Percentiles rank a stretch among this genome's conserved stretches.
Evolutionary conservation across 2,888 invertebrate genomes (phyloP).

Genomic region (Noctuana brunneofusca): DNA sequence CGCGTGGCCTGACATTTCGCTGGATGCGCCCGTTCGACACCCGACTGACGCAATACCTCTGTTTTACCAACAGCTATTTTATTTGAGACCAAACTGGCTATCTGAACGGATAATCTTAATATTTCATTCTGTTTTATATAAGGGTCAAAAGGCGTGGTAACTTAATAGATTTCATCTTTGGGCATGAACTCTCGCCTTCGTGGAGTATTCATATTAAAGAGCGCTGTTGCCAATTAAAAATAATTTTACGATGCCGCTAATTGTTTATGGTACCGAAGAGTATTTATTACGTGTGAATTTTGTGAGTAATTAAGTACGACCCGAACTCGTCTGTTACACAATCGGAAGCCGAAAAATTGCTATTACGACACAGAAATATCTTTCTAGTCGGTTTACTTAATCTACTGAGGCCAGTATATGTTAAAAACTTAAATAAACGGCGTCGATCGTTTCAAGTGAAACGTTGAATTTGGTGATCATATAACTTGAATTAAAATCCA

Average conservation of each 20-base stretch:
- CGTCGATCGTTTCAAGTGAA: too few relatives aligned
- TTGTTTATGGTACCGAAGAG: slow-evolving; percentile 25
- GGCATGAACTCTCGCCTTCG: slow-evolving; percentile 15
- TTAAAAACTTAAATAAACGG: background rate
- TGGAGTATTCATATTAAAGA: background rate
- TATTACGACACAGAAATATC: slow-evolving; percentile 20
- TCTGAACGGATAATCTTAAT: slow-evolving; percentile 33
- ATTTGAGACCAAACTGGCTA: slow-evolving; percentile 32
- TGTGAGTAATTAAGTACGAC: slow-evolving; percentile 18
- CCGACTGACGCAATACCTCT: slow-evolving; percentile 46
- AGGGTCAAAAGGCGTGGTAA: slow-evolving; percentile 35
- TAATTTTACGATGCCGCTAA: slow-evolving; percentile 23
- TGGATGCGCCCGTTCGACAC: slow-evolving; percentile 56
- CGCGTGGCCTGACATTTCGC: slow-evolving; percentile 54
- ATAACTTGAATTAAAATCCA: too few relatives aligned
- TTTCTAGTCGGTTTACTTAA: slow-evolving; percentile 20
- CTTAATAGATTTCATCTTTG: slow-evolving; percentile 32
- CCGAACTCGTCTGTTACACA: slow-evolving; percentile 18
- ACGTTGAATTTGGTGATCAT: too few relatives aligned
- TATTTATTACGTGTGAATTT: slow-evolving; percentile 32
- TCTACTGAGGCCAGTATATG: background rate
- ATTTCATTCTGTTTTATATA: slow-evolving; percentile 35
- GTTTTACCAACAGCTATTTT: slow-evolving; percentile 32
- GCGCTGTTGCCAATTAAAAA: slow-evolving; percentile 25
- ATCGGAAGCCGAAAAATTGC: slow-evolving; percentile 26